These are phyloP conservation scores for Oithona nana DNA, from an alignment of 2,888 invertebrate species.

Conservation along the genomic window DNA sequence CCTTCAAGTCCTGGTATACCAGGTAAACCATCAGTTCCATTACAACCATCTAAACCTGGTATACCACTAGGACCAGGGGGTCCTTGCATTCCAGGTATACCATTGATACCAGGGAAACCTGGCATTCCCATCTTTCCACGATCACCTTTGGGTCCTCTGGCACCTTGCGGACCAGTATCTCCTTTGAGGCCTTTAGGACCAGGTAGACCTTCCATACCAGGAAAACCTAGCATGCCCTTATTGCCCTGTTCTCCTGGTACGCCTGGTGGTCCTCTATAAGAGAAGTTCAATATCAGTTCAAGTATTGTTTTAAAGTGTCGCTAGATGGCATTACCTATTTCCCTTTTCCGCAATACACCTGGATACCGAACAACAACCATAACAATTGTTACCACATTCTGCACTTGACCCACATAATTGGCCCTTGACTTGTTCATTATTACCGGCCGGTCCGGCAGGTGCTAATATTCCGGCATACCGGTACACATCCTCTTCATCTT, in stretches of 20 bases:
- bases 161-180: slow-evolving; percentile 59
- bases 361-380: slow-evolving; percentile 28
- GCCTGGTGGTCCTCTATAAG: slow-evolving; percentile 39
- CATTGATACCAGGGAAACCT: slow-evolving; percentile 59
- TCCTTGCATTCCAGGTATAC: slow-evolving; percentile 50
- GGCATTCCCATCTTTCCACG: slow-evolving; percentile 66
- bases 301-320: slow-evolving; percentile 2
- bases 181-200: slow-evolving; percentile 78
- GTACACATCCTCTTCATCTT: neutral
- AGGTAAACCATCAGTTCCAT: slow-evolving; percentile 70
- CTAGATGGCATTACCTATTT: slow-evolving; percentile 39
- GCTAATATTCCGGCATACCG: neutral
- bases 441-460: neutral
- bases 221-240: slow-evolving; percentile 56
- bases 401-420: slow-evolving; percentile 26
- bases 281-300: neutral
- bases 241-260: slow-evolving; percentile 39
- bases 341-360: slow-evolving; percentile 81
- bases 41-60: slow-evolving; percentile 81
- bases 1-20: slow-evolving; percentile 52
- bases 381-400: slow-evolving; percentile 25
- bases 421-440: neutral
- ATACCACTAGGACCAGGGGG: slow-evolving; percentile 50
- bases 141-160: slow-evolving; percentile 63
- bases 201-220: slow-evolving; percentile 61